A percentile compares a stretch with the other conserved stretches of the same genome.
phyloP scores from a whole-genome alignment of 1,140 invertebrate species.

The Sminthurides bifidus region DNA sequence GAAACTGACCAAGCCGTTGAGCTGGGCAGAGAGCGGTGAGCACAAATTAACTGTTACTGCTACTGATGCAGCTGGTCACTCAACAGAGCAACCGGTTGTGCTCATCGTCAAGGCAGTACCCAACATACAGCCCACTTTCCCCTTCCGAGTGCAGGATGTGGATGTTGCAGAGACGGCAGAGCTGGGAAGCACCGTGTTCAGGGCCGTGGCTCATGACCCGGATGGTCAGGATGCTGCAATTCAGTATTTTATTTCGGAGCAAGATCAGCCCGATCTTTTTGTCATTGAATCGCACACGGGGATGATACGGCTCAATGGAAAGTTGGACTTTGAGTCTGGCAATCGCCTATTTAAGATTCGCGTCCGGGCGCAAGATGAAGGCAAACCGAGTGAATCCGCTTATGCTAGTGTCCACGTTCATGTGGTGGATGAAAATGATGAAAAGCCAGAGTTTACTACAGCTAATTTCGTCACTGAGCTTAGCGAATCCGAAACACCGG shows the following conservation, averaged over 20 bases:
- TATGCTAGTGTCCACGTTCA: conserved; percentile 59
- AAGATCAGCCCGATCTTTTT: conserved; percentile 39
- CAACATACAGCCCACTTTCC: conserved; percentile 33
- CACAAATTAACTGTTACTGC: conserved; percentile 36
- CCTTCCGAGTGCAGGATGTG: conserved; percentile 21
- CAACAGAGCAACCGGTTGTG: conserved; percentile 30
- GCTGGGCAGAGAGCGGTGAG: conserved; percentile 29
- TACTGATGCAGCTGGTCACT: conserved; percentile 34
- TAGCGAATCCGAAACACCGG: conserved; percentile 23
- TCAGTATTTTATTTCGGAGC: conserved; percentile 36
- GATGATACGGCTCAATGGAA: conserved; percentile 34
- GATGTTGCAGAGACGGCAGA: conserved; percentile 28
- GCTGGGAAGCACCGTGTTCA: conserved; percentile 30
- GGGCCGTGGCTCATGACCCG: conserved; percentile 34
- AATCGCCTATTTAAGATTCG: conserved; percentile 15
- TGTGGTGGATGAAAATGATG: conserved; percentile 69
- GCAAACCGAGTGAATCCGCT: conserved; percentile 47
- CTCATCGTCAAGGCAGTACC: conserved; percentile 33
- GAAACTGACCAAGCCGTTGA: conserved; percentile 43
- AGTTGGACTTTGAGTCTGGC: conserved; percentile 27
- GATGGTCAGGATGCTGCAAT: conserved; percentile 35
- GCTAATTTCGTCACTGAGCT: conserved; percentile 54
- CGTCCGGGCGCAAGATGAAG: conserved; percentile 28
- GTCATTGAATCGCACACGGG: conserved; percentile 36
- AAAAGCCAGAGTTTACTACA: conserved; percentile 55